Evolutionary conservation across 1,140 invertebrate species (phyloP), one percentile per base, ranked within the genome.

Genomic region (Drosophila azteca): DNA sequence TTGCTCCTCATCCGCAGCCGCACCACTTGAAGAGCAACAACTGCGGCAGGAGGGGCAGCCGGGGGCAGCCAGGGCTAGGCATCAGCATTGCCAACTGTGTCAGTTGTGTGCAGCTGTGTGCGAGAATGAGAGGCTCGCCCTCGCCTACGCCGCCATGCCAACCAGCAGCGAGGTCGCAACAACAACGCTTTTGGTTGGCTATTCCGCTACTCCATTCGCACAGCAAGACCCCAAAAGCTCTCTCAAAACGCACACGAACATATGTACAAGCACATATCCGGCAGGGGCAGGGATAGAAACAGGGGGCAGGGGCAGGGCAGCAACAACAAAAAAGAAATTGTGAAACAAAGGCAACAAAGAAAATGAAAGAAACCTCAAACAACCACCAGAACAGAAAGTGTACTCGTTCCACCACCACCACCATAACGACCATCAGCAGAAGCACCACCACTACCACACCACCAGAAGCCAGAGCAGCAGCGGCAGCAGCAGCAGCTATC

Each of bases 181-280:
- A 82, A 88, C 84, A 88, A 88, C 82, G 83, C 74, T 89, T 88
- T 83, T 88, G 83, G 83, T 88, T 88, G 83, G 83, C 84, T 82
- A 77, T 83, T 78, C 75, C 79, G 83, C 76, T 82, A 77, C 79
- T 78, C 75, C 79, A 71, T 79, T 59, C 65, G 58, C 57, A 50
- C 61, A 63, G 65, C 35, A 39, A 39, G 43, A 53, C n/a, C 69
- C 69, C 49, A 49, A 75, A 75, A 75, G 71, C 83, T 81, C 79
- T 82, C 73, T 60, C 73, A 77, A 77, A 35, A 59, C 61, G 49
- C 60, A 54, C 22, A 44, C 35, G 29, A 29, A 55, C 51, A 55
- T 22, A n/a, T n/a, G n/a, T n/a, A 62, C 41, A 61, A 52, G 17
- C 50, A 57, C 15, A 39, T 8, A 29, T 29, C 17, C 29, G 43